phyloP scores from a whole-genome alignment of 2,797 vertebrate species.

The Phataginus tricuspis region DNA sequence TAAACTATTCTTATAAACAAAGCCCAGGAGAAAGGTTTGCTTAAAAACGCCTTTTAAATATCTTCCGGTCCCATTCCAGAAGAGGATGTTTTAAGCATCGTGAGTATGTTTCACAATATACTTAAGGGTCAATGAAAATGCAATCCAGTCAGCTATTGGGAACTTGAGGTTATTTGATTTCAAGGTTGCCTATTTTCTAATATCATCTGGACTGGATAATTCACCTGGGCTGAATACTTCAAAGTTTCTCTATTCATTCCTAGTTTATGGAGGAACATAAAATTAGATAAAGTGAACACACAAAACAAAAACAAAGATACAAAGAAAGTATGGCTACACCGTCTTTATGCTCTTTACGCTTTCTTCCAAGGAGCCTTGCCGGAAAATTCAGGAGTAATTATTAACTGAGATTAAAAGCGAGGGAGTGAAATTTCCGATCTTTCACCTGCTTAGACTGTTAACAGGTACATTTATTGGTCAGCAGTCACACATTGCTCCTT shows the following conservation, averaged over 20 bases:
- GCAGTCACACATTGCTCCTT: background rate
- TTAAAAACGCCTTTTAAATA: background rate
- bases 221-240: background rate
- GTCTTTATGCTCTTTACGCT: background rate
- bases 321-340: background rate
- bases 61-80: background rate
- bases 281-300: background rate
- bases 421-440: background rate
- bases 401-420: background rate
- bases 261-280: background rate
- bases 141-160: background rate
- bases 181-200: background rate
- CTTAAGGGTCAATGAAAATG: background rate
- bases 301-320: background rate
- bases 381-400: background rate
- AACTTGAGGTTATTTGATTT: background rate
- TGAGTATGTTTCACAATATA: background rate
- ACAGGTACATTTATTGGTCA: background rate
- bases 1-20: constrained; percentile 31
- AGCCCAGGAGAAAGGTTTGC: background rate
- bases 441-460: background rate
- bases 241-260: background rate
- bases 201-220: background rate
- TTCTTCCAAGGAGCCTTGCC: background rate
- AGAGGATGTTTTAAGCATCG: background rate